Conservation (phyloP, 2,113 vertebrate genomes). For the Sinocyclocheilus grahami region DNA sequence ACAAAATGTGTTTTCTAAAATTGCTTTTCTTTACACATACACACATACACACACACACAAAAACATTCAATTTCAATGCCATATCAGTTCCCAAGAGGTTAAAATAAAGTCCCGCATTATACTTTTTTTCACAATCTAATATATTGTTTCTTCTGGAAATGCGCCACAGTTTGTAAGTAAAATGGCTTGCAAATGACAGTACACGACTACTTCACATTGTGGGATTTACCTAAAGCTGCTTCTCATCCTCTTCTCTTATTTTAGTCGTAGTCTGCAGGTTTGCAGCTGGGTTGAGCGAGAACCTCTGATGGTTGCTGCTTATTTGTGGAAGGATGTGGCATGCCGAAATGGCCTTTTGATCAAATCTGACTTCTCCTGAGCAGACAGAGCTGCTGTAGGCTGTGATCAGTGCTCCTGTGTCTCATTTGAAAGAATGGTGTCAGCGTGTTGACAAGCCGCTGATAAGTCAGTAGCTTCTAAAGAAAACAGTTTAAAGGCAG, state of each 20-base stretch:
- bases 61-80: neutral
- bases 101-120: neutral
- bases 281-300: slow-evolving; percentile 68
- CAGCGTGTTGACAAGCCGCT: slow-evolving; percentile 61
- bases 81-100: neutral
- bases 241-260: slow-evolving; percentile 51
- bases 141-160: neutral
- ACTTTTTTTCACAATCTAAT: neutral
- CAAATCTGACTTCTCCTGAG: slow-evolving; percentile 74
- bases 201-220: slow-evolving; percentile 49
- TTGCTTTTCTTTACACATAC: slow-evolving; percentile 20
- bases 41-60: neutral
- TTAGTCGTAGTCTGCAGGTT: slow-evolving; percentile 42
- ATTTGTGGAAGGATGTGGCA: slow-evolving; percentile 72
- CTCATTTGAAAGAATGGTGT: slow-evolving; percentile 82
- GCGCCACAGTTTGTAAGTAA: neutral
- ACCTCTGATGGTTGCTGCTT: slow-evolving; percentile 73
- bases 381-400: slow-evolving; percentile 66
- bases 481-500: slow-evolving; percentile 74
- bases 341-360: slow-evolving; percentile 77
- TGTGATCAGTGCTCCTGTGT: slow-evolving; percentile 75
- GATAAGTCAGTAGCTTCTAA: slow-evolving; percentile 64
- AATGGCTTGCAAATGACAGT: neutral
- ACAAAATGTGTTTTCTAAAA: slow-evolving; percentile 37
- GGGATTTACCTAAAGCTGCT: slow-evolving; percentile 66